Conservation (phyloP, 2,113 vertebrate genomes). For the Synchiropus splendidus region DNA sequence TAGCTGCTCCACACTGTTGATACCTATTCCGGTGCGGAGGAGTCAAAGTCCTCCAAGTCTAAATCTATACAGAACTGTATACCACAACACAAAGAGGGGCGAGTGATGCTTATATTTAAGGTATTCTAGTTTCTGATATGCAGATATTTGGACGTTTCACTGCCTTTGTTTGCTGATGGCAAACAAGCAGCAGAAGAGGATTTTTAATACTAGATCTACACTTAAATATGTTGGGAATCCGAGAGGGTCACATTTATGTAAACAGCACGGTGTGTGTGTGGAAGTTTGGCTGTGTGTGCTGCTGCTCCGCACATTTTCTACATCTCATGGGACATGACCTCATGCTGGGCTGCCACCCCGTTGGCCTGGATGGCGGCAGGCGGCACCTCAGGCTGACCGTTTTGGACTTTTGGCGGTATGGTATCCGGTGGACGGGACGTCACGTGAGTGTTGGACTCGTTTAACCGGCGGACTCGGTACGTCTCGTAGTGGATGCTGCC, state of each 20-base stretch:
- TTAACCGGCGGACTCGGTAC: constrained; percentile 89
- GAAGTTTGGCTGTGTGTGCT: constrained; percentile 13
- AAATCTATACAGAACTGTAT: constrained; percentile 38
- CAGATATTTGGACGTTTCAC: background rate
- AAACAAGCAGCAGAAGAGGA: constrained; percentile 7
- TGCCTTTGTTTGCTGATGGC: background rate
- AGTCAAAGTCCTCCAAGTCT: constrained; percentile 41
- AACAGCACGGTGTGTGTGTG: constrained; percentile 18
- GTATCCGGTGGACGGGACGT: constrained; percentile 50
- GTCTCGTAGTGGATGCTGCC: constrained; percentile 95
- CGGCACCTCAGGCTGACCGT: constrained; percentile 65
- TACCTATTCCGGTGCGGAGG: constrained; percentile 31
- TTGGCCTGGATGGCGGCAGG: constrained; percentile 61
- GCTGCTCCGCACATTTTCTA: constrained; percentile 54
- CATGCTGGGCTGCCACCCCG: constrained; percentile 67
- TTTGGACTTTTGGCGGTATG: constrained; percentile 28
- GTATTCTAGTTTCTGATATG: constrained; percentile 11
- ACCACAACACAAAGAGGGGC: constrained; percentile 42
- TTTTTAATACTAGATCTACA: constrained; percentile 11
- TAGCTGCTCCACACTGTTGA: constrained; percentile 35
- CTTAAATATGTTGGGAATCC: constrained; percentile 28
- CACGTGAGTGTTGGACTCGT: constrained; percentile 68
- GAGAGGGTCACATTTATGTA: constrained; percentile 15
- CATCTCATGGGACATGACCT: constrained; percentile 81
- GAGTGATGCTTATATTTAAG: constrained; percentile 20